phyloP scores from a whole-genome alignment of 2,113 vertebrate species.

The Paracanthobrama guichenoti region DNA sequence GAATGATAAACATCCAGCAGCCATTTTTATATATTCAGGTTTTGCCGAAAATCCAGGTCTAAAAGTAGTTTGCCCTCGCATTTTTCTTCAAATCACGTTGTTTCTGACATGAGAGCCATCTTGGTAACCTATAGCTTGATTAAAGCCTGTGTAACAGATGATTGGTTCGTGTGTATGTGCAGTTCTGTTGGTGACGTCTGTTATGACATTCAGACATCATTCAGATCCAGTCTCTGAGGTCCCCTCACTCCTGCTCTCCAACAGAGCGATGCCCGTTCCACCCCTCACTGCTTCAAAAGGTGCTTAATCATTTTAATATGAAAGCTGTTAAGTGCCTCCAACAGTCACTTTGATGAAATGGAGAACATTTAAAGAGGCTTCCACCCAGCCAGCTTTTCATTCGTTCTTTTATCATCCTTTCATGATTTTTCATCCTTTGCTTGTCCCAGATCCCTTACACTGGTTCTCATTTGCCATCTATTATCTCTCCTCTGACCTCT shows the following conservation, averaged over 20 bases:
- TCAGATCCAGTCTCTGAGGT: slow-evolving; percentile 60
- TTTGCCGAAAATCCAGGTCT: background rate
- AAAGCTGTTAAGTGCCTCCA: slow-evolving; percentile 77
- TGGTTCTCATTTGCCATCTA: slow-evolving; percentile 63
- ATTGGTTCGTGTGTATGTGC: slow-evolving; percentile 17
- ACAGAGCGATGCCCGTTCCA: slow-evolving; percentile 62
- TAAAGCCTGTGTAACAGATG: background rate
- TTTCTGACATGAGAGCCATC: background rate
- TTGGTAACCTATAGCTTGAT: slow-evolving; percentile 2
- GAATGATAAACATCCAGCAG: background rate
- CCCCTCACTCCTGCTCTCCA: slow-evolving; percentile 66
- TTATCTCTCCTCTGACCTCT: slow-evolving; percentile 54
- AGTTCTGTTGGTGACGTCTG: background rate
- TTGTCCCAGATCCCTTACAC: slow-evolving; percentile 56
- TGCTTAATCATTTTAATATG: slow-evolving; percentile 78
- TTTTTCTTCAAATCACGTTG: background rate
- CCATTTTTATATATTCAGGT: background rate
- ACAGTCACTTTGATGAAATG: slow-evolving; percentile 76
- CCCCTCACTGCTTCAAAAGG: slow-evolving; percentile 71
- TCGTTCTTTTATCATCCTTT: slow-evolving; percentile 73
- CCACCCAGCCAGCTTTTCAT: slow-evolving; percentile 64
- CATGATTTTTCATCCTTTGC: slow-evolving; percentile 65
- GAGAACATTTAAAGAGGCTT: slow-evolving; percentile 70
- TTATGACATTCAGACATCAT: slow-evolving; percentile 61
- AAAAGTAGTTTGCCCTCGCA: background rate